Evolutionary conservation across 2,113 vertebrate species (phyloP).

Genomic region (Laterallus jamaicensis): DNA sequence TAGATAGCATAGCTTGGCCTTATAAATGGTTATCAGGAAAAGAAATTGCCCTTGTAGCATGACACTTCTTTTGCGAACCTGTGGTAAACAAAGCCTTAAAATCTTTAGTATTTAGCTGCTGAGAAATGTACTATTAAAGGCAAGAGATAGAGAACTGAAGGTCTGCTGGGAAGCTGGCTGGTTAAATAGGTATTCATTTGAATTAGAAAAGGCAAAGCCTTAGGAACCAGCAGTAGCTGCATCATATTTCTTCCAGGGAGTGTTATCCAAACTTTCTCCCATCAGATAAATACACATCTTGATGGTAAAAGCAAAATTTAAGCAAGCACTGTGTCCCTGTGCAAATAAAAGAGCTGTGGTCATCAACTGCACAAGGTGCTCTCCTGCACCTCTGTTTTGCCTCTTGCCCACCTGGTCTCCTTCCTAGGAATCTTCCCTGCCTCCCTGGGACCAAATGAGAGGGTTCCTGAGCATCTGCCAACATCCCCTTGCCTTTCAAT

Average conservation of each 20-base stretch:
- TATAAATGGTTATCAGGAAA: not conserved
- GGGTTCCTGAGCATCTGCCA: not conserved
- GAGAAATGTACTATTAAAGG: not conserved
- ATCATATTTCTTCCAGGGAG: not conserved
- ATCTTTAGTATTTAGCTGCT: not conserved
- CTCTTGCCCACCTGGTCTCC: not conserved
- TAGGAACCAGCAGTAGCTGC: not conserved
- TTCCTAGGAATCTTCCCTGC: not conserved
- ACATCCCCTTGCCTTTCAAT: not conserved
- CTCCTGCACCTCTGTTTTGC: not conserved
- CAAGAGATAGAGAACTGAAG: not conserved
- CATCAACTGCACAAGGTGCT: accelerated
- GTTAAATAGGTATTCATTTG: not conserved
- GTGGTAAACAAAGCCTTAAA: not conserved
- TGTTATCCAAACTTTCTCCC: not conserved
- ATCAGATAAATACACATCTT: not conserved
- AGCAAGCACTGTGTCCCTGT: not conserved
- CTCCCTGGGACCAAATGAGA: not conserved
- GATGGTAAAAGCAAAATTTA: not conserved
- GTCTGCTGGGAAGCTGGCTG: not conserved
- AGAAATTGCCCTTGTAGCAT: not conserved
- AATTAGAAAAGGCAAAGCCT: not conserved
- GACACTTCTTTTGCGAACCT: not conserved
- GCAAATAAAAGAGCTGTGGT: not conserved
- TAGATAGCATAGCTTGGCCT: not conserved